phyloP scores from a whole-genome alignment of 2,113 vertebrate genomes.

The Tetraodon nigroviridis region DNA sequence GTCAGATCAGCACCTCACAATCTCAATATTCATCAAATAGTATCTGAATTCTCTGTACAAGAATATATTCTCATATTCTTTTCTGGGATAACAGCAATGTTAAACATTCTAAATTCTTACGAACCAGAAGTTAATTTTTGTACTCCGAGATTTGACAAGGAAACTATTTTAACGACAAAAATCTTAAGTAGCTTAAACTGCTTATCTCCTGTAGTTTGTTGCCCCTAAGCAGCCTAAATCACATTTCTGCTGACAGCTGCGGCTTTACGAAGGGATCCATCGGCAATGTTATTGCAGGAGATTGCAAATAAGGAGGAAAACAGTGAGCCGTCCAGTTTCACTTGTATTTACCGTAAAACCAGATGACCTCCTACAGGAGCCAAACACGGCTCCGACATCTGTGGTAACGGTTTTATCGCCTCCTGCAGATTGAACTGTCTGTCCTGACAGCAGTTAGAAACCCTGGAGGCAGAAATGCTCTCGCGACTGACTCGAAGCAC shows the following conservation, averaged over 20 bases:
- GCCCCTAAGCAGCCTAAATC: not conserved
- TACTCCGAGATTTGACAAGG: no score
- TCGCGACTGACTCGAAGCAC: slow-evolving; percentile 44
- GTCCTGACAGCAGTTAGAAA: slow-evolving; percentile 42
- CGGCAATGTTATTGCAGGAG: slow-evolving; percentile 3
- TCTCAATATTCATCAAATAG: not conserved
- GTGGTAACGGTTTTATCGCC: slow-evolving; percentile 1
- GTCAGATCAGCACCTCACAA: not conserved
- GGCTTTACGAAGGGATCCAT: slow-evolving; percentile 10
- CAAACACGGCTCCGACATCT: no score
- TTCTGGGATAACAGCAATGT: no score
- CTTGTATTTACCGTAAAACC: no score
- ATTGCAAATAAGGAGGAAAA: slow-evolving; percentile 1
- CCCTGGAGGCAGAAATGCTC: slow-evolving; percentile 34
- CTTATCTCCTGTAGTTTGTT: not conserved
- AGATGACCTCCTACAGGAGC: no score
- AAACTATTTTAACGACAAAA: no score
- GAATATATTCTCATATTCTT: no score
- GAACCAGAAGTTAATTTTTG: no score
- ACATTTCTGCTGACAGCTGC: slow-evolving; percentile 12
- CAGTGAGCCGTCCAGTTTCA: not conserved
- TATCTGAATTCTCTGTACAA: no score
- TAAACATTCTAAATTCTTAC: no score
- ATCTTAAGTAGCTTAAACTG: not conserved
- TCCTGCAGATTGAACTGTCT: slow-evolving; percentile 31